Evolutionary conservation across 2,888 invertebrate species (phyloP), one percentile per base, ranked within the genome.

Genomic region (Platynereis dumerilii): DNA sequence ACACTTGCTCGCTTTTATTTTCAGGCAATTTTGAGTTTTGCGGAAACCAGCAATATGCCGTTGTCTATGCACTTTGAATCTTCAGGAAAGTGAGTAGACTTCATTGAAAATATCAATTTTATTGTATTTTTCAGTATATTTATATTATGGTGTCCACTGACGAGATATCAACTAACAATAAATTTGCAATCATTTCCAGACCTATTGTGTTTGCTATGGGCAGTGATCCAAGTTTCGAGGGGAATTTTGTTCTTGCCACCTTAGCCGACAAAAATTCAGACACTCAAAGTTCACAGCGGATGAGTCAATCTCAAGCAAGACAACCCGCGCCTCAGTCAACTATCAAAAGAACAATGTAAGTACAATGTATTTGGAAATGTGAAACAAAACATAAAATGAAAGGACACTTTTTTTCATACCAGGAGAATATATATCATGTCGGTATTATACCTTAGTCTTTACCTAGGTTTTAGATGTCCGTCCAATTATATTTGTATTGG

Each of bases 161-260:
- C n/a, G n/a, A n/a, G n/a, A n/a, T n/a, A n/a, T n/a, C n/a, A n/a
- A n/a, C n/a, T n/a, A n/a, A n/a, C n/a, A n/a, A n/a, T n/a, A n/a
- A n/a, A n/a, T n/a, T n/a, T n/a, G n/a, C n/a, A n/a, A n/a, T n/a
- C n/a, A n/a, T n/a, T n/a, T n/a, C n/a, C 72, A 90, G 90, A 73
- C 94, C 94, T 3, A 88, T 91, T 2, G 87, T 92, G 42, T 89
- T 92, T 70, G 87, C 90, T 70, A 86, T 92, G n/a, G 89, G 90
- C 74, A 90, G 90, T 82, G 88, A 88, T 64, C 85, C 88, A 24
- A 88, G 90, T 56, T 92, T 92, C 83, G 92, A 93, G 85, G 90
- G 90, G 22, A 89, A 90, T 76, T 90, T 93, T 79, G 90, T 94
- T 0, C 86, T 94, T 74, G 92, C 94, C 7, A 93, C 92, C 0